These are phyloP conservation scores for Onychomys torridus DNA, from an alignment of 2,797 vertebrate genomes.

Conservation along the genomic window DNA sequence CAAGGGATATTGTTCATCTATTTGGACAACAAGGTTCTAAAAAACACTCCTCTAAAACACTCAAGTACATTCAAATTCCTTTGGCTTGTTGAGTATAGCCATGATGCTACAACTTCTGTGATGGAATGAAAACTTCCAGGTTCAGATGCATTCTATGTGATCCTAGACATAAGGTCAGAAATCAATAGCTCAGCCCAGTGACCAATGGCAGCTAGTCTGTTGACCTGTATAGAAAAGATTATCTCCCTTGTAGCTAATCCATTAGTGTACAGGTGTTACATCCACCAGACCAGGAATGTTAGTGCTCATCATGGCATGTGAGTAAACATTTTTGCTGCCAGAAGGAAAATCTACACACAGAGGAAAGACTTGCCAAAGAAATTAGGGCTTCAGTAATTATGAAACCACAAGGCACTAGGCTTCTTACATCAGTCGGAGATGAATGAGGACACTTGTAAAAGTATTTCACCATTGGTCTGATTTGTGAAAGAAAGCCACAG, in stretches of 20 bases:
- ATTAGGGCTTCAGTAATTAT: slow-evolving; percentile 63
- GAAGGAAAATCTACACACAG: slow-evolving; percentile 66
- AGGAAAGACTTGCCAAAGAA: slow-evolving; percentile 68
- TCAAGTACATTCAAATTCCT: not conserved
- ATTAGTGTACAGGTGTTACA: slow-evolving; percentile 45
- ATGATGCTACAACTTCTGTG: not conserved
- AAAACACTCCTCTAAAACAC: not conserved
- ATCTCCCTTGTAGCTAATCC: not conserved
- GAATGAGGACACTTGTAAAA: slow-evolving; percentile 68
- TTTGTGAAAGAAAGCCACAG: slow-evolving; percentile 69
- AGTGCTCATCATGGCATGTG: slow-evolving; percentile 16
- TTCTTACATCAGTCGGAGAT: slow-evolving; percentile 62
- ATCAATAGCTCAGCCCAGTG: not conserved
- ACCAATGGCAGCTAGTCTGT: not conserved
- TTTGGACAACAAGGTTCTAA: not conserved
- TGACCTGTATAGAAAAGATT: not conserved
- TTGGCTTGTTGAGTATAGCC: not conserved
- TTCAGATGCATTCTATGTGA: slow-evolving; percentile 18
- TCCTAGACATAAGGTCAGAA: slow-evolving; percentile 1
- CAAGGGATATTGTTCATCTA: not conserved
- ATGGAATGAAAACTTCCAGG: not conserved
- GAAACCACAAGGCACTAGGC: slow-evolving; percentile 61
- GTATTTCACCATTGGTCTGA: slow-evolving; percentile 67
- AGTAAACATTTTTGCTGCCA: slow-evolving; percentile 63
- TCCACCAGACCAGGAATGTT: not conserved